Evolutionary conservation across 2,888 invertebrate genomes (phyloP).

Genomic region (Camptogramma bilineatum): DNA sequence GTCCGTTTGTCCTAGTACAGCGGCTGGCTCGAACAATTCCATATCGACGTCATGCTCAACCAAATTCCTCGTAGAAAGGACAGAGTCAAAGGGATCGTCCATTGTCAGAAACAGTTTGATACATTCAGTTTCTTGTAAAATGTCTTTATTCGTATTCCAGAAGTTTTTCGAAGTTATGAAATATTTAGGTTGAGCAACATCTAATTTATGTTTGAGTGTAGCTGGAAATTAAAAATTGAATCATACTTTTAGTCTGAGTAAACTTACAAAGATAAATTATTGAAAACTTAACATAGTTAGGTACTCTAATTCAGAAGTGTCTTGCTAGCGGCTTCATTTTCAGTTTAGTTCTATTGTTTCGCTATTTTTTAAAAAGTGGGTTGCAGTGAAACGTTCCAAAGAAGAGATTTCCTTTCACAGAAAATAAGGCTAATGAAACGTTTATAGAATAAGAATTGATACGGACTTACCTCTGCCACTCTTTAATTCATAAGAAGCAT

Average conservation of each 20-base stretch:
- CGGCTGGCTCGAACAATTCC: slow-evolving; percentile 67
- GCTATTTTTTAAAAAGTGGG: not conserved
- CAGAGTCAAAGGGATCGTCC: slow-evolving; percentile 52
- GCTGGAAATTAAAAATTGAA: slow-evolving; percentile 69
- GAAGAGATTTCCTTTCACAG: not conserved
- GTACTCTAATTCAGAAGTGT: not conserved
- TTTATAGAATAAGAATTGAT: slow-evolving; percentile 35
- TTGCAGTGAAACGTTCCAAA: not conserved
- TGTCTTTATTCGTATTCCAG: slow-evolving; percentile 66
- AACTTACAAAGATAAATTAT: not conserved
- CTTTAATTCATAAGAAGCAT: slow-evolving; percentile 62
- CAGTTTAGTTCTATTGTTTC: slow-evolving; percentile 1
- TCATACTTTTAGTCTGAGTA: not conserved
- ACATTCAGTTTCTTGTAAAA: slow-evolving; percentile 56
- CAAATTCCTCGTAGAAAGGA: slow-evolving; percentile 55
- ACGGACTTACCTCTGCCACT: slow-evolving; percentile 62
- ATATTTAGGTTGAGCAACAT: slow-evolving; percentile 87
- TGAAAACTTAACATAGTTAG: not conserved
- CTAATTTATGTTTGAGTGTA: slow-evolving; percentile 87
- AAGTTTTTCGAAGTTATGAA: slow-evolving; percentile 87
- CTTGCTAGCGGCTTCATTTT: not conserved
- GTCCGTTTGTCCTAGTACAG: slow-evolving; percentile 73
- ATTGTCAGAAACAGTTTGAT: slow-evolving; percentile 60
- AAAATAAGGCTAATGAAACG: slow-evolving; percentile 36
- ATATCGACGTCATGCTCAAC: slow-evolving; percentile 53